A percentile compares a stretch with the other conserved stretches of the same genome.
These are phyloP conservation scores for Clarias fuscus DNA, from an alignment of 2,797 vertebrate species.

Conservation along the genomic window DNA sequence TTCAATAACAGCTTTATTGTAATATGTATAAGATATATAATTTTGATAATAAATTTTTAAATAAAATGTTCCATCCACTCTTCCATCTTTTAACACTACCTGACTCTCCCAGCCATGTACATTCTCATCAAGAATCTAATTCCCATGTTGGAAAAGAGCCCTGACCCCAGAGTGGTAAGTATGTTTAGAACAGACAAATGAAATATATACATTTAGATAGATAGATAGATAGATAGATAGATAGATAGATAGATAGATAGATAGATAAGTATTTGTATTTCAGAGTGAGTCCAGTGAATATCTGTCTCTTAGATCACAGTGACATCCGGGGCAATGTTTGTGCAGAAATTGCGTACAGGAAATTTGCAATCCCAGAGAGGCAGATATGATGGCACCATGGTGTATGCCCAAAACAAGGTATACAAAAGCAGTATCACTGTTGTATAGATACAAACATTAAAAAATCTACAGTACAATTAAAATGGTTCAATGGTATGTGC, in stretches of 20 bases:
- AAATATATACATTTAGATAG: background rate
- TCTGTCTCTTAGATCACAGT: conserved; percentile 69
- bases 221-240: too few relatives aligned
- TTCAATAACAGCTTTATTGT: background rate
- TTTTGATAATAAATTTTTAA: background rate
- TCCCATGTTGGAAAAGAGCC: conserved; percentile 77
- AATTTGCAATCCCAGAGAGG: conserved; percentile 79
- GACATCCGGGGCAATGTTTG: conserved; percentile 78
- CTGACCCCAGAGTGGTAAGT: conserved; percentile 80
- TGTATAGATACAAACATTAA: background rate
- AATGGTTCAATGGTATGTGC: background rate
- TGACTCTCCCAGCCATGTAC: conserved; percentile 68
- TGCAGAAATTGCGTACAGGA: conserved; percentile 78
- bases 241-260: too few relatives aligned
- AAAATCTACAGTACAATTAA: background rate
- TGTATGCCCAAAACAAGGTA: conserved; percentile 82
- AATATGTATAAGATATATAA: background rate
- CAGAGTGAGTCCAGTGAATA: background rate
- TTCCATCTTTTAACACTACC: background rate
- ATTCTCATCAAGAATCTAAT: conserved; percentile 79
- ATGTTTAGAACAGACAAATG: background rate
- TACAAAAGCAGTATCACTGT: background rate
- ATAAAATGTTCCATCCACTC: background rate
- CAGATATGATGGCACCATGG: conserved; percentile 76
- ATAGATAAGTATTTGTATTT: background rate